Conservation (phyloP, 2,113 vertebrate species). For the Falcunculus frontatus region DNA sequence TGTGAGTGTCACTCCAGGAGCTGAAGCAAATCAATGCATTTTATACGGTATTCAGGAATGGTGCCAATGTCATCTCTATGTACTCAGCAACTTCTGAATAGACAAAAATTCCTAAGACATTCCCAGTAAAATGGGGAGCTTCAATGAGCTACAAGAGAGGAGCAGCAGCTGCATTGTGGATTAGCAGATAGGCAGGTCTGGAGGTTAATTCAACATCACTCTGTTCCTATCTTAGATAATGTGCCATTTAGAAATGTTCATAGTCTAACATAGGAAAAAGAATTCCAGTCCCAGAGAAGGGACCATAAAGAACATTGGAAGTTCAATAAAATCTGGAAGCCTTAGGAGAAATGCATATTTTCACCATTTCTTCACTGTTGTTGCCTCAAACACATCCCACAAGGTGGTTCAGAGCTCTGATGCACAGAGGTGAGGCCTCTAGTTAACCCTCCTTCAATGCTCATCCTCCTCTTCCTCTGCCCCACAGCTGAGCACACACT, state of each 20-base stretch:
- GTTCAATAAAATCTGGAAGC: neutral
- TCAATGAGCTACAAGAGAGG: neutral
- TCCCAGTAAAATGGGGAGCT: neutral
- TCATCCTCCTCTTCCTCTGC: neutral
- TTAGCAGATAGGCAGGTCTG: neutral
- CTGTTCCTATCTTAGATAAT: neutral
- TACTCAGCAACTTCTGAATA: neutral
- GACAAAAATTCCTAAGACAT: neutral
- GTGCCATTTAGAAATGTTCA: neutral
- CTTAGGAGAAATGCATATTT: neutral
- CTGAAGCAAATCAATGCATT: neutral
- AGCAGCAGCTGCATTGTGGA: neutral
- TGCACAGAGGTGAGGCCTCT: neutral
- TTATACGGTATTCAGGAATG: neutral
- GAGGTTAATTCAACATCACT: neutral
- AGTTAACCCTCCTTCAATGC: fast-evolving
- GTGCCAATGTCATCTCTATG: neutral
- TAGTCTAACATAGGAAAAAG: neutral
- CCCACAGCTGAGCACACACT: neutral
- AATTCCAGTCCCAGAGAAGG: neutral
- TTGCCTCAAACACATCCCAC: neutral
- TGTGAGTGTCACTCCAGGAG: neutral
- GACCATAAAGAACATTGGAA: neutral
- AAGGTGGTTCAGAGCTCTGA: neutral
- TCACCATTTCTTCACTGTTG: neutral